Evolutionary conservation across 2,888 invertebrate species (phyloP), one percentile per base, ranked within the genome.

Genomic region (Drosophila setosimentum): DNA sequence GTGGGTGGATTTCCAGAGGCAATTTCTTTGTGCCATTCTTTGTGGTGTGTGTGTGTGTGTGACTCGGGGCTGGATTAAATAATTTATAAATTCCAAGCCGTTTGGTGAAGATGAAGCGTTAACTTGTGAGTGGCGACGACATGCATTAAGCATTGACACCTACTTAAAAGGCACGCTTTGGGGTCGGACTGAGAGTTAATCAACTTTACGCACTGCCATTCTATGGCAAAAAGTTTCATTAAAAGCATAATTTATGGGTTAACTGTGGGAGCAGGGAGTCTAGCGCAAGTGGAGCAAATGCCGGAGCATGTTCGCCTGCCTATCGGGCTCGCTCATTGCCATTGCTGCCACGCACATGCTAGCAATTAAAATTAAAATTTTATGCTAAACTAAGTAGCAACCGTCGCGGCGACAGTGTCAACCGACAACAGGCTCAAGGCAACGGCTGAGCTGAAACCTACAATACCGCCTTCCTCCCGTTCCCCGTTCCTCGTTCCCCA

Each of bases 341-440:
- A 72, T 54, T 76, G 50, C 81, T 87, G 85, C 80, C 88, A 88
- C 83, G 90, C 87, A 87, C 90, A 87, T 87, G 87, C 83, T 86
- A 51, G 86, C 90, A 87, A 87, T 87, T 90, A 87, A 88, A 90
- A 87, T 87, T 87, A 87, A 88, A 87, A 87, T 87, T 87, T 79
- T 88, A 87, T 87, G 87, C 86, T 85, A 88, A 90, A 90, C 87
- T 89, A 88, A 87, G 87, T 90, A 82, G 87, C 87, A 87, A 82
- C 79, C 72, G 16, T 42, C 57, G 58, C 49, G 42, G 63, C 33
- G 59, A 21, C 59, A 57, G 29, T 37, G n/a, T 40, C 61, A 66
- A 57, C 48, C 33, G 49, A 57, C 69, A 68, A 66, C 65, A 63
- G 61, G 65, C 67, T 68, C 58, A 62, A 54, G 64, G 69, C 64